Evolutionary conservation across 2,888 invertebrate species (phyloP), one percentile per base, ranked within the genome.

Genomic region (Drosophila vallismaia): DNA sequence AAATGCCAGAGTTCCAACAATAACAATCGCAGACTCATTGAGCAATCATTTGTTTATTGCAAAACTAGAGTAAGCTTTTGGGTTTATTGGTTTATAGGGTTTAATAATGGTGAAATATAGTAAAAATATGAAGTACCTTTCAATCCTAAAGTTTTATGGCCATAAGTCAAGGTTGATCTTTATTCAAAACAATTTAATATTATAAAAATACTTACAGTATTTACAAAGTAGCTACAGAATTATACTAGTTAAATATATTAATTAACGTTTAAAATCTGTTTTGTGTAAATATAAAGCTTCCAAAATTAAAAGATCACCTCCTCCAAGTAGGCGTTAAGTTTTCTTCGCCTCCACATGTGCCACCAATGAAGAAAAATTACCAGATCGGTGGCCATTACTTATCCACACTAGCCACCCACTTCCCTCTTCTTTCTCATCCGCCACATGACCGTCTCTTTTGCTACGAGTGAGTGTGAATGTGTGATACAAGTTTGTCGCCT

Each of bases 371-470:
- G 90, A 90, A 90, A 90, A 90, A 91, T 91, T 88, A 81, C 85
- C 89, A 83, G 76, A 88, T 86, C 84, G 88, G 81, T 86, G 87
- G 85, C 89, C 90, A 91, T 90, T 90, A 90, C 90, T 90, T 90
- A 90, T 80, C 82, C 77, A 72, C 76, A 77, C 77, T 75, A 79
- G 55, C 58, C 55, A 50, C 64, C 48, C 36, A 50, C 62, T 46
- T 40, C 28, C 14, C 28, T 38, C 55, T 33, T 46, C 36, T 46
- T 28, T 5, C 26, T 19, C 54, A 19, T 29, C 10, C 38, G 14
- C 33, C 26, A 5, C 9, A 26, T 67, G 49, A 71, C 75, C 67
- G 19, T 58, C 56, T 66, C 48, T 33, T 28, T 50, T 48, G 51
- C 45, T 33, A 42, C 12, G 28, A 6, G n/a, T 59, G 50, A 60